Evolutionary conservation across 2,113 vertebrate species (phyloP).

Genomic region (Ciconia stormi): DNA sequence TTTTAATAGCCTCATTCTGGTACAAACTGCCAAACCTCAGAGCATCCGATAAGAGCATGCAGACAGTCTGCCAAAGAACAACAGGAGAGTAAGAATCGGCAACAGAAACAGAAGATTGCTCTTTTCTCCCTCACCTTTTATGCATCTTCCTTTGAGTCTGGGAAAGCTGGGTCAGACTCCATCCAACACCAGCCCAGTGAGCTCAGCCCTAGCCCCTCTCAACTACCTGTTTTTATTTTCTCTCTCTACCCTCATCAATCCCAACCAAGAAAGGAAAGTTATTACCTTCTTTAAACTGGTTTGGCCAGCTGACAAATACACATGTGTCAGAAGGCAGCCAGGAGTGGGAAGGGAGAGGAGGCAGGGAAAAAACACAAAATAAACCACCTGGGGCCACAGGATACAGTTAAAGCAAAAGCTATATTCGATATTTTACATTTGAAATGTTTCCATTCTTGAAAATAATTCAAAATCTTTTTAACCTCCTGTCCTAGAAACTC

Average conservation of each 20-base stretch:
- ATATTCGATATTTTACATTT: not conserved
- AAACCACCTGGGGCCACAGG: not conserved
- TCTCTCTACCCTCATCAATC: not conserved
- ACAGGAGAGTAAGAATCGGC: not conserved
- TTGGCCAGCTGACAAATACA: not conserved
- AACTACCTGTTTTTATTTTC: not conserved
- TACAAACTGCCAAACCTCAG: not conserved
- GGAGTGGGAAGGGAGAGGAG: not conserved
- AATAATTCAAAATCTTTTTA: not conserved
- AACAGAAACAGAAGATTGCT: not conserved
- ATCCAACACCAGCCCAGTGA: not conserved
- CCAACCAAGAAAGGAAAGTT: not conserved
- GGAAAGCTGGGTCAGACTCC: not conserved
- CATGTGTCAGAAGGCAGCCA: not conserved
- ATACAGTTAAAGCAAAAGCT: not conserved
- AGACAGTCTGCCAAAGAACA: not conserved
- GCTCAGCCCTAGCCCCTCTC: not conserved
- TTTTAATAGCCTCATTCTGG: not conserved
- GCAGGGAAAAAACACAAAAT: not conserved
- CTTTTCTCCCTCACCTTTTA: not conserved
- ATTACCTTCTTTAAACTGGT: not conserved
- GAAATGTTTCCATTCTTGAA: not conserved
- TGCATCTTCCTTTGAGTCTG: not conserved
- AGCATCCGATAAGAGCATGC: not conserved
- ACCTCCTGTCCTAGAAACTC: not conserved